A percentile compares a stretch with the other conserved stretches of the same genome.
Conservation (phyloP, 2,113 vertebrate species). For the Poeciliopsis retropinna region DNA sequence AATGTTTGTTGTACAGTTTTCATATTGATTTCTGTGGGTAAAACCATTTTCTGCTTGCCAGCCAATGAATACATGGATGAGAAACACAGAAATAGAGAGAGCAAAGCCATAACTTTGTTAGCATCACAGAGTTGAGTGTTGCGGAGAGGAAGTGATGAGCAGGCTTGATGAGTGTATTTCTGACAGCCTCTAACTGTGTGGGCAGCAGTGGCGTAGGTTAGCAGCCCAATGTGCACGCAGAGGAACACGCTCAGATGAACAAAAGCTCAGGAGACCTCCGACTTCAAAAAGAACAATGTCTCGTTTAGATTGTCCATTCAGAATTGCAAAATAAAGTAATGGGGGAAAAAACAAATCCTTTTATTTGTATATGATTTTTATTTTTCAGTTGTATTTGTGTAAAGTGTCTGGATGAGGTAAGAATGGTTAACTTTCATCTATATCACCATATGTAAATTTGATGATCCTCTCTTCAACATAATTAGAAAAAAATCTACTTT, state of each 20-base stretch:
- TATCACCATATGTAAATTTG: too few relatives aligned
- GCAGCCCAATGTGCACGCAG: constrained; percentile 14
- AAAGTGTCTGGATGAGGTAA: too few relatives aligned
- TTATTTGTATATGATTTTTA: neutral
- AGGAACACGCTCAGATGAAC: constrained; percentile 2
- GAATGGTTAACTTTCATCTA: too few relatives aligned
- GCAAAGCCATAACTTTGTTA: constrained; percentile 20
- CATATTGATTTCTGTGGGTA: constrained; percentile 35
- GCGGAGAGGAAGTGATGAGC: constrained; percentile 33
- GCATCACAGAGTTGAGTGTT: constrained; percentile 18
- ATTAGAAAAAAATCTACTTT: too few relatives aligned
- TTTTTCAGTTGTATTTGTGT: too few relatives aligned
- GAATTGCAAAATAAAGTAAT: neutral
- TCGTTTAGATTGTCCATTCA: constrained; percentile 21
- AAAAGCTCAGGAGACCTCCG: constrained; percentile 32
- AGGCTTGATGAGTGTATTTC: constrained; percentile 33
- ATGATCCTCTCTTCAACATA: too few relatives aligned
- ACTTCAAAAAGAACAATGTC: constrained; percentile 28
- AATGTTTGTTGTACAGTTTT: constrained; percentile 30
- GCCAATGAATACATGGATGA: constrained; percentile 12
- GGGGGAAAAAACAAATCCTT: neutral
- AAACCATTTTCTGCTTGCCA: constrained; percentile 30
- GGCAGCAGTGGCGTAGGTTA: constrained; percentile 42
- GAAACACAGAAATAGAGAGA: neutral
- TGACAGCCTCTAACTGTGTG: constrained; percentile 34